A percentile compares a stretch with the other conserved stretches of the same genome.
Conservation (phyloP, 1,140 invertebrate genomes). For the Campoletis sonorensis region DNA sequence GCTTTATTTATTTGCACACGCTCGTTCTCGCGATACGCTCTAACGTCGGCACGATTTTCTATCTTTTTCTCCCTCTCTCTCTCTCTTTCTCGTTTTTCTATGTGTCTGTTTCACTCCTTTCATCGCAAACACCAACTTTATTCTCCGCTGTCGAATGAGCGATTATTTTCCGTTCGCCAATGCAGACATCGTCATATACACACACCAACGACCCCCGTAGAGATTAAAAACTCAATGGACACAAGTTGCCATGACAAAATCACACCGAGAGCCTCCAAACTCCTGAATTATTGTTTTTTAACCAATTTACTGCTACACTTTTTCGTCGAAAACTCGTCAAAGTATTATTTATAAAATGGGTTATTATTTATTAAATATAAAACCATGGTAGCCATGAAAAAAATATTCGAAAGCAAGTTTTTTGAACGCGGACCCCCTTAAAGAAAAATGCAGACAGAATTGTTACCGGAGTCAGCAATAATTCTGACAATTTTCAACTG, state of each 20-base stretch:
- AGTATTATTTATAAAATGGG: too few relatives aligned
- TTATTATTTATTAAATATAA: too few relatives aligned
- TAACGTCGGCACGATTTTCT: background rate
- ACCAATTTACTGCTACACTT: too few relatives aligned
- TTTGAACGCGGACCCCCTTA: too few relatives aligned
- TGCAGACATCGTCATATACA: slow-evolving; percentile 43
- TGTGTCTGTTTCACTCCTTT: slow-evolving; percentile 26
- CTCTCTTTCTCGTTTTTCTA: background rate
- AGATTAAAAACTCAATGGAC: background rate
- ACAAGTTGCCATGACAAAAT: slow-evolving; percentile 1
- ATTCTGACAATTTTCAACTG: too few relatives aligned
- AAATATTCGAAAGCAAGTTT: too few relatives aligned
- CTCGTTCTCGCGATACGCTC: slow-evolving; percentile 52
- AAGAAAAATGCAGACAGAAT: too few relatives aligned
- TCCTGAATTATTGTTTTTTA: background rate
- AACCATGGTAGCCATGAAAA: too few relatives aligned
- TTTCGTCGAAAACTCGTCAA: too few relatives aligned
- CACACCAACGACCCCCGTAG: background rate
- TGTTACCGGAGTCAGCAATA: too few relatives aligned
- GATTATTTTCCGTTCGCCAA: background rate
- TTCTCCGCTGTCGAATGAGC: slow-evolving; percentile 9
- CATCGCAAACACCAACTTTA: background rate
- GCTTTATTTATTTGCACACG: slow-evolving; percentile 76
- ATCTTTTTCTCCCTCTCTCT: background rate
- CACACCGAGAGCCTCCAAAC: background rate